Base-by-base conservation (phyloP, 2,113 vertebrate species). In the Columbina picui region DNA sequence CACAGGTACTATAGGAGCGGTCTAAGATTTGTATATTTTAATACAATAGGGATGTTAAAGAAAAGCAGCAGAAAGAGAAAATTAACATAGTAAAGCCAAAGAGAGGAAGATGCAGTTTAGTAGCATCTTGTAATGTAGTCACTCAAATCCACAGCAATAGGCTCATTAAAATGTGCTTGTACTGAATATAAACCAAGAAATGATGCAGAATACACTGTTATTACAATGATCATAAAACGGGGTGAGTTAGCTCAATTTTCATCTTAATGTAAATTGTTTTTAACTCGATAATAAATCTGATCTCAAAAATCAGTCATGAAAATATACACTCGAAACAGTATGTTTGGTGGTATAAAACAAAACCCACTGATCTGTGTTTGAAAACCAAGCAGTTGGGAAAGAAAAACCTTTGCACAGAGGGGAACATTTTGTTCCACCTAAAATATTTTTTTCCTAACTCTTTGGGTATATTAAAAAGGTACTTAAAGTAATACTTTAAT, bases 1-100 rank as follows among this genome's bases (percentile, higher is more conserved):
- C 50, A 7, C 4, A 3, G 7, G 19, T 11, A 1, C 32, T 13
- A 1, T 0, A 2, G 84, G 69, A 5, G 16, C 61, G 53, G 53
- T 13, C 47, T 50, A 21, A 39, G 17, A 1, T 13, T 29, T n/a
- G 1, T 4, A 3, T 5, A 1, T 8, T 29, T 11, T 3, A 21
- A 12, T 38, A 32, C 14, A 12, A 29, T 2, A 20, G 43, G 59
- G 17, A 29, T 2, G 30, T 49, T 63, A 3, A 74, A 69, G 67
- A 30, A 64, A 60, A 45, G 7, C 5, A 32, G 4, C 39, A 49
- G 5, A 25, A n/a, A 13, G 7, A 22, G 8, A 26, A 52, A 50
- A 23, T 20, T 5, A 25, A 19, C 6, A 1, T 1, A 5, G 38
- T 29, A n/a, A 79, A 74, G 82, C 38, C 34, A 11, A 39, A 9